Conservation (phyloP, 1,140 invertebrate species). For the Neomicropteryx cornuta region DNA sequence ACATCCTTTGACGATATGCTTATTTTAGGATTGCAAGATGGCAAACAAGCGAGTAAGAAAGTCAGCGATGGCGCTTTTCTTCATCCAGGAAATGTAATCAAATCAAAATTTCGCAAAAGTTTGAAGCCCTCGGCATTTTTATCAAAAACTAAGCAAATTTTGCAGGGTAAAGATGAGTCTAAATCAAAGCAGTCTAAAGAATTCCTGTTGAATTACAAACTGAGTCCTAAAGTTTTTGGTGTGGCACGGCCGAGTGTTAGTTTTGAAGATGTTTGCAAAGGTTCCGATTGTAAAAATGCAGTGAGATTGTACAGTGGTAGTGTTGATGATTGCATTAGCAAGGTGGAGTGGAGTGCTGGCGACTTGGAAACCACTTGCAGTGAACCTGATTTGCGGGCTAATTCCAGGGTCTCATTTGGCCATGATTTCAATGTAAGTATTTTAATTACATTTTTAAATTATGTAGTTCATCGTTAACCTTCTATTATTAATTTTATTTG, state of each 20-base stretch:
- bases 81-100: constrained; percentile 26
- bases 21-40: constrained; percentile 27
- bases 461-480: too few relatives aligned
- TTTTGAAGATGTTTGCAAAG: constrained; percentile 39
- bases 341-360: constrained; percentile 9
- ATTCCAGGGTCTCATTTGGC: too few relatives aligned
- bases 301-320: constrained; percentile 1
- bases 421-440: too few relatives aligned
- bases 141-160: constrained; percentile 26
- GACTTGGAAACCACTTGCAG: constrained; percentile 23
- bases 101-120: constrained; percentile 26
- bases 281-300: constrained; percentile 7
- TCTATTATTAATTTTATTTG: too few relatives aligned
- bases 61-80: constrained; percentile 28
- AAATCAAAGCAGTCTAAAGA: constrained; percentile 3
- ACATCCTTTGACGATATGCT: constrained; percentile 37
- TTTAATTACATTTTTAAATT: too few relatives aligned
- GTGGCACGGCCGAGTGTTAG: constrained; percentile 37
- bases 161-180: constrained; percentile 9
- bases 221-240: constrained; percentile 48
- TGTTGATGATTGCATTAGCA: too few relatives aligned
- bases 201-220: constrained; percentile 27
- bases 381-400: constrained; percentile 29
- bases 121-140: constrained; percentile 29
- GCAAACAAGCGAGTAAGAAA: constrained; percentile 20